These are phyloP conservation scores for Galerucella calmariensis DNA, from an alignment of 2,888 invertebrate genomes.

Conservation along the genomic window DNA sequence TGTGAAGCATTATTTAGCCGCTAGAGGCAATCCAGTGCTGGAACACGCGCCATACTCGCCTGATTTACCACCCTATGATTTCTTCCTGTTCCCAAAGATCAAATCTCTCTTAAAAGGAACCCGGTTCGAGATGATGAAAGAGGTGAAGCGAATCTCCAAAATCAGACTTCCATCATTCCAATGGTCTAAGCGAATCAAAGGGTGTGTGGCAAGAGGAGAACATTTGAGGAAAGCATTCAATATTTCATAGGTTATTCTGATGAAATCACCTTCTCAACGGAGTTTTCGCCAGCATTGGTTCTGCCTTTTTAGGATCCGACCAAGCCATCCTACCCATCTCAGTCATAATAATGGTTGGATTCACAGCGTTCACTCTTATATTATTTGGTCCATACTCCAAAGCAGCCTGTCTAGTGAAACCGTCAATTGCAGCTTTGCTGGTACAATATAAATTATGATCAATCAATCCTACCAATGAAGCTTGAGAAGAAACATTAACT, in stretches of 20 bases:
- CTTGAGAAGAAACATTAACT: constrained; percentile 92
- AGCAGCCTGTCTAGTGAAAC: constrained; percentile 84
- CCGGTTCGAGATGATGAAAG: too few relatives aligned
- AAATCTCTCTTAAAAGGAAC: too few relatives aligned
- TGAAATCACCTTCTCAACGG: constrained; percentile 79
- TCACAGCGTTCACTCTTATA: constrained; percentile 91
- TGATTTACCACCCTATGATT: too few relatives aligned
- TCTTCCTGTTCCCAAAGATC: too few relatives aligned
- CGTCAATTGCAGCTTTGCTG: constrained; percentile 90
- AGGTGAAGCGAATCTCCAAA: too few relatives aligned
- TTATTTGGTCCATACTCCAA: constrained; percentile 84
- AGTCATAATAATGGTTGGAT: constrained; percentile 95
- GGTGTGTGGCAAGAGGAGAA: too few relatives aligned
- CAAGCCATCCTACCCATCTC: constrained; percentile 87
- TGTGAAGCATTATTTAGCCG: too few relatives aligned
- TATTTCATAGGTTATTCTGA: constrained; percentile 51
- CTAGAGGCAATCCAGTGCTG: too few relatives aligned
- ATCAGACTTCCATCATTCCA: too few relatives aligned
- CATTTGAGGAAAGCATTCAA: too few relatives aligned
- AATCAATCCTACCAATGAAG: constrained; percentile 77
- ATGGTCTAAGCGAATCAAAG: too few relatives aligned
- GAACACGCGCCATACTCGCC: too few relatives aligned
- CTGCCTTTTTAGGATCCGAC: constrained; percentile 81
- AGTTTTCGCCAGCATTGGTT: constrained; percentile 80
- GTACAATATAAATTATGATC: constrained; percentile 87